These are phyloP conservation scores for Mastomys coucha DNA, from an alignment of 2,113 vertebrate genomes.

Conservation along the genomic window DNA sequence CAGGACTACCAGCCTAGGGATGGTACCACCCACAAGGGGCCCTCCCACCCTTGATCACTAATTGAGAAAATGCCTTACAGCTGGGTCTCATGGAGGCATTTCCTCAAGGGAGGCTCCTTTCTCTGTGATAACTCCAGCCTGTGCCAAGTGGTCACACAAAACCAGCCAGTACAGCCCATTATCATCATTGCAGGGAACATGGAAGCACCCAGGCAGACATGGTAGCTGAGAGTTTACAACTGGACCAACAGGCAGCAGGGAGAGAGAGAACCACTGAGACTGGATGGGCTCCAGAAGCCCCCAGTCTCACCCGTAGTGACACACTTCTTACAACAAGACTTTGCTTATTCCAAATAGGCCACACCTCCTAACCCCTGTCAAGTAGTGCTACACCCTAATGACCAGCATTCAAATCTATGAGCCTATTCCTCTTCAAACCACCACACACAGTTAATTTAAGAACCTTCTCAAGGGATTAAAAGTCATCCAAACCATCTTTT, in stretches of 20 bases:
- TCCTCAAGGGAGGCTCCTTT: too few species aligned
- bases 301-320: background rate
- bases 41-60: too few species aligned
- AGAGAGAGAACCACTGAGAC: background rate
- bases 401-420: background rate
- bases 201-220: background rate
- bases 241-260: background rate
- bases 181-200: background rate
- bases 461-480: background rate
- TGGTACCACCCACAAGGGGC: too few species aligned
- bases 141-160: too few species aligned
- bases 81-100: too few species aligned
- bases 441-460: background rate
- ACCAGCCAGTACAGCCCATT: background rate
- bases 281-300: background rate
- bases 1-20: too few species aligned
- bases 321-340: background rate
- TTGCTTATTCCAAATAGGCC: too few species aligned
- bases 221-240: background rate
- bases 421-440: background rate
- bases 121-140: too few species aligned
- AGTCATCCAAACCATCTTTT: background rate
- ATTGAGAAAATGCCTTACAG: too few species aligned
- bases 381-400: background rate
- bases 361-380: background rate